Evolutionary conservation across 1,140 invertebrate genomes (phyloP).

Genomic region (Stratiolaelaps scimitus): DNA sequence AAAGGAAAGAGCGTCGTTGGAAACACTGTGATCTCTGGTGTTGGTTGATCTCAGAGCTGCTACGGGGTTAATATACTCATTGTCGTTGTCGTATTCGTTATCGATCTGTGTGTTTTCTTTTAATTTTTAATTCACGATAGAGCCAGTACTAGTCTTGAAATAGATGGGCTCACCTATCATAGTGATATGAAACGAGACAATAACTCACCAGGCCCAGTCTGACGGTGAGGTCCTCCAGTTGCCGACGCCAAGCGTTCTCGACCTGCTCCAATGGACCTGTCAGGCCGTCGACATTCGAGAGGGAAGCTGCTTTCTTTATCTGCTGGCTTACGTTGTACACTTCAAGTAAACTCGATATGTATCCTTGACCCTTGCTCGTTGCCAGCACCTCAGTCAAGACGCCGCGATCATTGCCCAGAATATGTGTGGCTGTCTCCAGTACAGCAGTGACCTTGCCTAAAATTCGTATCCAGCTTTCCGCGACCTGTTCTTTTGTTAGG

Average conservation of each 20-base stretch:
- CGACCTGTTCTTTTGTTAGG: conserved; percentile 2
- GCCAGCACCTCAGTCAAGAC: neutral
- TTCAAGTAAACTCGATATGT: conserved; percentile 10
- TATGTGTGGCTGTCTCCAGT: neutral
- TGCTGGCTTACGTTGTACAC: conserved; percentile 24
- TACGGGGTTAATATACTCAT: too few relatives aligned
- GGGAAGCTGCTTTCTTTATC: neutral
- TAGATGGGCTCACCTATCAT: too few relatives aligned
- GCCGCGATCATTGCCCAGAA: conserved; percentile 8
- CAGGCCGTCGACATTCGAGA: neutral
- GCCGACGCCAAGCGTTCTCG: conserved; percentile 9
- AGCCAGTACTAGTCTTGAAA: too few relatives aligned
- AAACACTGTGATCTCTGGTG: neutral
- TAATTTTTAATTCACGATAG: too few relatives aligned
- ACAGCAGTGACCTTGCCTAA: neutral
- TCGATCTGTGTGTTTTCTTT: too few relatives aligned
- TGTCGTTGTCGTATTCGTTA: too few relatives aligned
- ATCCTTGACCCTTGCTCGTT: neutral
- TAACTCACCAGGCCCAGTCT: conserved; percentile 5
- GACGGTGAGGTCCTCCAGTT: conserved; percentile 14
- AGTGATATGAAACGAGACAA: too few relatives aligned
- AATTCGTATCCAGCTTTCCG: conserved; percentile 11
- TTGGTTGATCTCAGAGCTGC: too few relatives aligned
- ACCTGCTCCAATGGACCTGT: neutral
- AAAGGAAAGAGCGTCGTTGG: conserved; percentile 2